These are phyloP conservation scores for Actias luna DNA, from an alignment of 2,888 invertebrate species.

Conservation along the genomic window DNA sequence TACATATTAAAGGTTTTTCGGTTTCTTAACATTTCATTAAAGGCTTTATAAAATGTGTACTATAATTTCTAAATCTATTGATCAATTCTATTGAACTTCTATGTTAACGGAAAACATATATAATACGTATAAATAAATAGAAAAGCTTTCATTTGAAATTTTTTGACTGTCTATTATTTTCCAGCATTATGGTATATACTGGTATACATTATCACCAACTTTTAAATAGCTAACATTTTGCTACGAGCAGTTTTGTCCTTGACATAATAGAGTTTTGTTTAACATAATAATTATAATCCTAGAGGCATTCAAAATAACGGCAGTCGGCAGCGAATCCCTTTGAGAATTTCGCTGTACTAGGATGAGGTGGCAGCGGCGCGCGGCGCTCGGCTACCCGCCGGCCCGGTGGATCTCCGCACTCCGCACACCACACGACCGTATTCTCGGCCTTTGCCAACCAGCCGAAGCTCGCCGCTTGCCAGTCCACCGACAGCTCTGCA, in stretches of 20 bases:
- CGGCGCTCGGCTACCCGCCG: constrained; percentile 25
- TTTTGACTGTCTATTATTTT: background rate
- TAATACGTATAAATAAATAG: too few relatives aligned
- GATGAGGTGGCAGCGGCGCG: too few relatives aligned
- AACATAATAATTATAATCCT: constrained; percentile 4
- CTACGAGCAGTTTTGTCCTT: background rate
- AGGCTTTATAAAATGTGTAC: too few relatives aligned
- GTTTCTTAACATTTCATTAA: too few relatives aligned
- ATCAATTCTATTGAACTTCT: too few relatives aligned
- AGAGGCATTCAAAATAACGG: constrained; percentile 33
- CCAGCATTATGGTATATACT: background rate
- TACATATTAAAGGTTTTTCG: too few relatives aligned
- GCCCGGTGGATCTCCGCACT: constrained; percentile 27
- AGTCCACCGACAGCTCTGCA: constrained; percentile 69
- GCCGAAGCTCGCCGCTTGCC: constrained; percentile 33
- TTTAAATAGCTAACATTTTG: background rate
- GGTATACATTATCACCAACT: background rate
- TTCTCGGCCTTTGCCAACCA: constrained; percentile 22
- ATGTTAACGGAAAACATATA: too few relatives aligned
- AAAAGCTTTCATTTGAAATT: too few relatives aligned
- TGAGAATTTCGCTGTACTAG: constrained; percentile 33
- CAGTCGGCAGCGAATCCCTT: constrained; percentile 34
- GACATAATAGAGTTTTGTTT: background rate
- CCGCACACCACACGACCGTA: constrained; percentile 40
- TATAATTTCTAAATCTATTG: too few relatives aligned